A percentile compares a stretch with the other conserved stretches of the same genome.
Evolutionary conservation across 2,797 vertebrate genomes (phyloP).

Genomic region (Tarsius wallacei): DNA sequence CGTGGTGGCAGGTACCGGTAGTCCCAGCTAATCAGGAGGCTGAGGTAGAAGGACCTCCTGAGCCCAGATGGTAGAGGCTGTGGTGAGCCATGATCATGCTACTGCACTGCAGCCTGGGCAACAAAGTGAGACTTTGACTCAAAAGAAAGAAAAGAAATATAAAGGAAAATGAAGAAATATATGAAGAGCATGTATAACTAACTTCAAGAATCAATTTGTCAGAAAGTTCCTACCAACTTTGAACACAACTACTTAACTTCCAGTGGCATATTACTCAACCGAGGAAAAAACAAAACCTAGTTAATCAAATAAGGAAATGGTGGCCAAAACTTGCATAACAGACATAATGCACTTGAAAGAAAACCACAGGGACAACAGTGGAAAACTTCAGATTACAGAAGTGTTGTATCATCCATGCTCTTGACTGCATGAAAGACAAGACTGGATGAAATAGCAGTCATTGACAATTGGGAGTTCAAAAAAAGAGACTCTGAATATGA

Average conservation of each 20-base stretch:
- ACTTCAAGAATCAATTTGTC: conserved; percentile 8
- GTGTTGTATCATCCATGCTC: background rate
- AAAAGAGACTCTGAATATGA: background rate
- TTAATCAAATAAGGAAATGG: conserved; percentile 44
- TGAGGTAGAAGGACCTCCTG: too few species aligned
- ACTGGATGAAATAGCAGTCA: background rate
- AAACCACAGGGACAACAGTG: background rate
- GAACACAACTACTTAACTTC: conserved; percentile 8
- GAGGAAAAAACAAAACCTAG: conserved; percentile 17
- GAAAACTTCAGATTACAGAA: background rate
- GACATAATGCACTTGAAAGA: background rate
- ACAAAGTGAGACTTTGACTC: too few species aligned
- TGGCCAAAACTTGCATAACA: conserved; percentile 16
- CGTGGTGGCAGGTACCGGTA: too few species aligned
- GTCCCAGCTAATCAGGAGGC: too few species aligned
- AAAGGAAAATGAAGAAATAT: background rate
- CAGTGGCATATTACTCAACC: background rate
- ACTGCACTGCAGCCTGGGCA: too few species aligned
- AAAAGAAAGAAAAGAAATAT: conserved; percentile 66
- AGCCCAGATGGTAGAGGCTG: too few species aligned
- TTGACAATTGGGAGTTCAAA: background rate
- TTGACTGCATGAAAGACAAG: background rate
- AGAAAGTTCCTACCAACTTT: conserved; percentile 20
- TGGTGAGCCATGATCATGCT: too few species aligned
- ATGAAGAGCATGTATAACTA: background rate